Evolutionary conservation across 1,140 invertebrate genomes (phyloP).

Genomic region (Teleogryllus occipitalis): DNA sequence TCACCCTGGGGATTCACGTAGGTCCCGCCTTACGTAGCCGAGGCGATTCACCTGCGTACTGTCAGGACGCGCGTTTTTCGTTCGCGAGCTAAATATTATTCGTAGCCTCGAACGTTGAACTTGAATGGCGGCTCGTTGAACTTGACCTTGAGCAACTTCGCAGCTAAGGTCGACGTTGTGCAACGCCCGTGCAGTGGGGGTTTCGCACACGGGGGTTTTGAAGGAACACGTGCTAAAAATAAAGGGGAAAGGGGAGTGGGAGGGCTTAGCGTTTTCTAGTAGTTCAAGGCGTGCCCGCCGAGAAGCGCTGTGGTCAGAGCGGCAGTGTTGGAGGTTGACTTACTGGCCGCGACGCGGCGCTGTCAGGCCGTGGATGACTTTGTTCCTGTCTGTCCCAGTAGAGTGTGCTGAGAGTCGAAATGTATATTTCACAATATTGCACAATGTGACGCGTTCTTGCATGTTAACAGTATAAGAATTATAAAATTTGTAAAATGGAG

Average conservation of each 20-base stretch:
- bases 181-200: neutral
- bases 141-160: neutral
- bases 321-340: too few relatives aligned
- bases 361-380: too few relatives aligned
- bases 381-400: too few relatives aligned
- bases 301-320: too few relatives aligned
- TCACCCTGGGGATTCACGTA: neutral
- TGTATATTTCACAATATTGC: too few relatives aligned
- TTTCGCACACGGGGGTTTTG: neutral
- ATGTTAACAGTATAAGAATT: too few relatives aligned
- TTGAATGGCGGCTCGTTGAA: neutral
- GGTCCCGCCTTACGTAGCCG: neutral
- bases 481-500: too few relatives aligned
- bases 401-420: too few relatives aligned
- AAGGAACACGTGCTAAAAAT: neutral
- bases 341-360: too few relatives aligned
- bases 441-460: too few relatives aligned
- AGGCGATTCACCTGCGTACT: neutral
- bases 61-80: neutral
- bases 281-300: too few relatives aligned
- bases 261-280: too few relatives aligned
- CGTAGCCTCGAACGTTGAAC: neutral
- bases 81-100: neutral
- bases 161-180: neutral
- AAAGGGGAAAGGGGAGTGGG: neutral